phyloP scores from a whole-genome alignment of 2,888 invertebrate genomes.

The Zhengitettix transpicula region DNA sequence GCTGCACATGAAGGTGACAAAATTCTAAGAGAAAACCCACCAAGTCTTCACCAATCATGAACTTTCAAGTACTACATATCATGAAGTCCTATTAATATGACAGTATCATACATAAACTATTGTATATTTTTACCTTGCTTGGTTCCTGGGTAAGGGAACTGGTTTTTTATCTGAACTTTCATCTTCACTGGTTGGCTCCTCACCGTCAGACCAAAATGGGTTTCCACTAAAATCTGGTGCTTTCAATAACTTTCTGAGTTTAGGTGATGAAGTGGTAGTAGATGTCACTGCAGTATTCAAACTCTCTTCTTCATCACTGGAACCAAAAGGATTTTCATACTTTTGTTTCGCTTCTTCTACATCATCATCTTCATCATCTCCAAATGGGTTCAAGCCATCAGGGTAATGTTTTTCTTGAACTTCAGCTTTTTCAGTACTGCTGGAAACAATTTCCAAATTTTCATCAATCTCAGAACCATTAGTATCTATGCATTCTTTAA shows the following conservation, averaged over 20 bases:
- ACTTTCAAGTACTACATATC: neutral
- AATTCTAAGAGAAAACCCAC: too few species aligned
- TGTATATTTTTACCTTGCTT: too few species aligned
- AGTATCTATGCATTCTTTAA: neutral
- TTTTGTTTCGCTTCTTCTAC: conserved; percentile 19
- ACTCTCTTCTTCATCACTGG: conserved; percentile 38
- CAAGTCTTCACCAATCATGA: neutral
- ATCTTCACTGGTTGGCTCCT: conserved; percentile 42
- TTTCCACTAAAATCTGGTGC: conserved; percentile 40
- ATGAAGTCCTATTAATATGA: too few species aligned
- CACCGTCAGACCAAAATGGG: conserved; percentile 59
- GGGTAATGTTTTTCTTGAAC: conserved; percentile 40
- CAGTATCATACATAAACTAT: too few species aligned
- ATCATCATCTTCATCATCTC: conserved; percentile 43
- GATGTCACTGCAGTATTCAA: neutral
- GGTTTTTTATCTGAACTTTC: conserved; percentile 18
- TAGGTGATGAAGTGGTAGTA: neutral
- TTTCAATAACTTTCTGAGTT: conserved; percentile 10
- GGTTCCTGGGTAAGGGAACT: conserved; percentile 30
- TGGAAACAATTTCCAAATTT: neutral
- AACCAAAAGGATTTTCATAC: conserved; percentile 43
- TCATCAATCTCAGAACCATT: neutral
- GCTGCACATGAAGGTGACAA: too few species aligned
- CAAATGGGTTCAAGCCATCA: conserved; percentile 69
- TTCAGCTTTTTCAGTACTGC: neutral